phyloP scores from a whole-genome alignment of 2,797 vertebrate genomes.

The Pantherophis alleghaniensis region DNA sequence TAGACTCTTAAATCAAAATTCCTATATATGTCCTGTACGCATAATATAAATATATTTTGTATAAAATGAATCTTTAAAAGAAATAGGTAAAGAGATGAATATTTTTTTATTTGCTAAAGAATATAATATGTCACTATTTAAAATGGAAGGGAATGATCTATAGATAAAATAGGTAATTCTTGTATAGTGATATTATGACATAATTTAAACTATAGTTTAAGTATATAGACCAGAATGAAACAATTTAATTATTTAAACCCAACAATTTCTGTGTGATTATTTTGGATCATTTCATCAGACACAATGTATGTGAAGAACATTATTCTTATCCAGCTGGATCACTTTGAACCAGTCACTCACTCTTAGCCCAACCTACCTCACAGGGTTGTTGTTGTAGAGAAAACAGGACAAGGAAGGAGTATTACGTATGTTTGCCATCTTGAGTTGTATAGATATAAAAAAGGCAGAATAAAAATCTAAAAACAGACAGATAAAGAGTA shows the following conservation, averaged over 20 bases:
- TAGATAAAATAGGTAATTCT: background rate
- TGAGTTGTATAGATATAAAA: background rate
- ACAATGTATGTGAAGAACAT: background rate
- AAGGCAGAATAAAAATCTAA: background rate
- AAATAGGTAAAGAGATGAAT: background rate
- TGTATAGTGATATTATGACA: background rate
- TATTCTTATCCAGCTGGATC: background rate
- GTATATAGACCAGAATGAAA: background rate
- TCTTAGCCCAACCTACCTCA: background rate
- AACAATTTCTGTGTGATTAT: background rate
- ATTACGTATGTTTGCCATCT: background rate
- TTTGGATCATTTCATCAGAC: background rate
- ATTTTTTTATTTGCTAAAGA: slow-evolving; percentile 18
- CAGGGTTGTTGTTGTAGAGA: background rate
- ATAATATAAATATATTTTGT: background rate
- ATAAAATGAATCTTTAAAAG: background rate
- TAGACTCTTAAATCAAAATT: background rate
- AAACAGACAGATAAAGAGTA: background rate
- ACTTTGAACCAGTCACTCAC: background rate
- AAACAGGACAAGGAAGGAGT: background rate
- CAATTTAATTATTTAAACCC: background rate
- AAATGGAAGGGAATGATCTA: background rate
- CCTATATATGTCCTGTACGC: background rate
- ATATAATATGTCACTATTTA: background rate
- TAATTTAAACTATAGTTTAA: background rate